phyloP scores from a whole-genome alignment of 2,888 invertebrate species.

The Lordiphosa andalusiaca region DNA sequence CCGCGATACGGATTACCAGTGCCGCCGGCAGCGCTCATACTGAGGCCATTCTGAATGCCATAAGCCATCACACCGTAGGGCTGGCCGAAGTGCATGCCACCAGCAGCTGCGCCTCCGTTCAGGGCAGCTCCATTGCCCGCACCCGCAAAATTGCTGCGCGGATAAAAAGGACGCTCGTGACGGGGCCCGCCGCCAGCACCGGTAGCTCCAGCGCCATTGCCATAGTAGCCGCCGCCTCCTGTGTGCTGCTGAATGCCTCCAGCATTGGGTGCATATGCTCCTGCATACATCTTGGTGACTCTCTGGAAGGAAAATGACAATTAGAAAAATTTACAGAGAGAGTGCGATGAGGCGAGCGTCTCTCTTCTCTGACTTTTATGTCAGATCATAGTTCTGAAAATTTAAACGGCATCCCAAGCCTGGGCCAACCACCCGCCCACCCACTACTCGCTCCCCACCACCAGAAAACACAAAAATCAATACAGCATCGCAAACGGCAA shows the following conservation, averaged over 20 bases:
- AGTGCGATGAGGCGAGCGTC: neutral
- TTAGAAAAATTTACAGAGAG: constrained; percentile 1
- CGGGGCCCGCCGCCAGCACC: constrained; percentile 66
- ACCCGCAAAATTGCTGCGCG: constrained; percentile 55
- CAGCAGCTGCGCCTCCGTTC: constrained; percentile 41
- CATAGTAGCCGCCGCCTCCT: constrained; percentile 65
- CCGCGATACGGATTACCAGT: constrained; percentile 76
- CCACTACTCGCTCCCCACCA: constrained; percentile 24
- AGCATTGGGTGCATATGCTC: constrained; percentile 71
- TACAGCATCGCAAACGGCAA: constrained; percentile 62
- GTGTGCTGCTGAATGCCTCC: constrained; percentile 72
- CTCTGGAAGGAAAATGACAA: constrained; percentile 5
- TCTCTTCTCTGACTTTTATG: too few relatives aligned
- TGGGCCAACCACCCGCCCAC: constrained; percentile 6
- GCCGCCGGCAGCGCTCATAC: constrained; percentile 53
- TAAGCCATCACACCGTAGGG: constrained; percentile 63
- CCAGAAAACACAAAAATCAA: constrained; percentile 61
- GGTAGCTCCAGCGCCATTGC: constrained; percentile 59
- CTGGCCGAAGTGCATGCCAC: constrained; percentile 59
- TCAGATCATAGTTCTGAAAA: neutral
- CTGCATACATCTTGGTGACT: constrained; percentile 63
- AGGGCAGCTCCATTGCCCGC: constrained; percentile 51
- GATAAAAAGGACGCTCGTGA: constrained; percentile 73
- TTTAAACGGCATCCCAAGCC: constrained; percentile 4
- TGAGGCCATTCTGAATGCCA: constrained; percentile 62